These are phyloP conservation scores for Terebella lapidaria DNA, from an alignment of 2,888 invertebrate genomes.

Conservation along the genomic window DNA sequence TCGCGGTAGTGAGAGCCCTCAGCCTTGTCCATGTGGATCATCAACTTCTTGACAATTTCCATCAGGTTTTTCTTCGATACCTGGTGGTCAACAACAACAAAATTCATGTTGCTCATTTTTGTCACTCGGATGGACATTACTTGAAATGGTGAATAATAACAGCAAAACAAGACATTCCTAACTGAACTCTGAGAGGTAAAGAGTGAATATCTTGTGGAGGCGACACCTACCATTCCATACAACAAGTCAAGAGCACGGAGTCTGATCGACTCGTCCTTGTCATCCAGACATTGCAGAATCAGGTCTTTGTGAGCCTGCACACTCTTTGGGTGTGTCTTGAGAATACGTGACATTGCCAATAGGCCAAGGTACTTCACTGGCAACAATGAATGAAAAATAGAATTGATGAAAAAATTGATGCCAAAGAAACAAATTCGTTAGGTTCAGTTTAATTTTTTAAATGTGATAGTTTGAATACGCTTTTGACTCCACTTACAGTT, in stretches of 20 bases:
- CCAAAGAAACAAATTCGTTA: too few relatives aligned
- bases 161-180: too few relatives aligned
- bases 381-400: neutral
- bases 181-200: too few relatives aligned
- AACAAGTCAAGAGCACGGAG: constrained; percentile 89
- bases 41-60: constrained; percentile 97
- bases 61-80: constrained; percentile 96
- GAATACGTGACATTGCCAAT: constrained; percentile 96
- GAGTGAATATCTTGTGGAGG: too few relatives aligned
- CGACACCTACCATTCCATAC: constrained; percentile 94
- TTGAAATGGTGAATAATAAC: too few relatives aligned
- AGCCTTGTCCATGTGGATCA: constrained; percentile 97
- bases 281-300: constrained; percentile 94
- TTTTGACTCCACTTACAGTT: constrained; percentile 79
- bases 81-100: constrained; percentile 51
- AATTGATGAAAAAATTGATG: neutral
- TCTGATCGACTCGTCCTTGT: constrained; percentile 97
- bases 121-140: too few relatives aligned
- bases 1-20: constrained; percentile 93
- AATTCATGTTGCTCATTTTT: too few relatives aligned
- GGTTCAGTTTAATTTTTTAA: too few relatives aligned
- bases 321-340: constrained; percentile 97
- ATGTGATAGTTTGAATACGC: too few relatives aligned
- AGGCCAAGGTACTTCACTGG: constrained; percentile 95
- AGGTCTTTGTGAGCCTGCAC: constrained; percentile 98